phyloP scores from a whole-genome alignment of 1,140 invertebrate genomes.

The Tetramorium simillimum region DNA sequence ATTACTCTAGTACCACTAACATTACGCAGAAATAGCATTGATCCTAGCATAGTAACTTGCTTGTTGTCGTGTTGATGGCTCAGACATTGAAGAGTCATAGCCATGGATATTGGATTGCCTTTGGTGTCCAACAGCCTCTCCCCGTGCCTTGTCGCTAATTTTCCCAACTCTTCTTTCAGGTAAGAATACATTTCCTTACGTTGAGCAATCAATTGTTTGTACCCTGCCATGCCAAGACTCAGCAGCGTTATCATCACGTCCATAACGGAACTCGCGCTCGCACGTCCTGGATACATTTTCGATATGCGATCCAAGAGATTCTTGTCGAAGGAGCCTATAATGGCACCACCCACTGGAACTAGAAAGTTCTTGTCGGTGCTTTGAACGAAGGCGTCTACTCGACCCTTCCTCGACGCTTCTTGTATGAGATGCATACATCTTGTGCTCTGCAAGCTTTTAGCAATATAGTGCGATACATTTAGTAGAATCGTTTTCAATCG shows the following conservation, averaged over 20 bases:
- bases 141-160: slow-evolving; percentile 87
- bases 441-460: slow-evolving; percentile 88
- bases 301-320: slow-evolving; percentile 89
- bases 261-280: slow-evolving; percentile 90
- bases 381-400: slow-evolving; percentile 94
- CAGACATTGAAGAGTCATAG: slow-evolving; percentile 85
- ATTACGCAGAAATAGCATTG: slow-evolving; percentile 90
- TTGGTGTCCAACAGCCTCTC: slow-evolving; percentile 89
- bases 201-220: slow-evolving; percentile 88
- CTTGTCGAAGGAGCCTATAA: slow-evolving; percentile 92
- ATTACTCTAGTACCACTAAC: slow-evolving; percentile 90
- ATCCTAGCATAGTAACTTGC: slow-evolving; percentile 88
- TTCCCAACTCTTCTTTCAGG: slow-evolving; percentile 87
- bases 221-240: slow-evolving; percentile 90
- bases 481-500: not conserved
- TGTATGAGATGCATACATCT: slow-evolving; percentile 91
- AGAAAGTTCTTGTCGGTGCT: slow-evolving; percentile 96
- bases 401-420: slow-evolving; percentile 88
- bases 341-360: slow-evolving; percentile 94
- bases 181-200: slow-evolving; percentile 89
- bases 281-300: slow-evolving; percentile 93
- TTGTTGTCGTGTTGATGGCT: slow-evolving; percentile 84
- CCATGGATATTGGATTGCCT: slow-evolving; percentile 92
- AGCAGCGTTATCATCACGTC: slow-evolving; percentile 94
- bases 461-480: slow-evolving; percentile 45